Conservation (phyloP, 2,888 invertebrate genomes). For the Petrophora chlorosata region DNA sequence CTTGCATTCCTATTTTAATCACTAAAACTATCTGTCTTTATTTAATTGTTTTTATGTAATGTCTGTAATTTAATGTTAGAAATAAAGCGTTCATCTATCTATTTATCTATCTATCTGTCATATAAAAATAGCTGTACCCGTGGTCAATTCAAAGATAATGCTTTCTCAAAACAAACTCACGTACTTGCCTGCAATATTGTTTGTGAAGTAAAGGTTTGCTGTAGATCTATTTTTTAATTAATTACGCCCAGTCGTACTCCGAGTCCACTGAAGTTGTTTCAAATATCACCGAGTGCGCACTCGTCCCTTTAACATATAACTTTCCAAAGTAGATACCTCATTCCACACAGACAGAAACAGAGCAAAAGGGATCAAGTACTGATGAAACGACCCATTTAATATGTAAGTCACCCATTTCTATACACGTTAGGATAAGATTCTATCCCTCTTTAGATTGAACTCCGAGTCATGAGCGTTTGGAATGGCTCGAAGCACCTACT, state of each 20-base stretch:
- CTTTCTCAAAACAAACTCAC: too few relatives aligned
- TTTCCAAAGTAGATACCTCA: conserved; percentile 20
- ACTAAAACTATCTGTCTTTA: too few relatives aligned
- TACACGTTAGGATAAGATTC: conserved; percentile 34
- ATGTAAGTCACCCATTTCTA: conserved; percentile 34
- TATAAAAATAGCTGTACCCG: too few relatives aligned
- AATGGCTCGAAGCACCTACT: conserved; percentile 23
- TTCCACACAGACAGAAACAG: conserved; percentile 24
- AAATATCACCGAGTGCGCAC: conserved; percentile 17
- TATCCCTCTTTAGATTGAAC: conserved; percentile 32
- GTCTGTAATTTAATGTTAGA: too few relatives aligned
- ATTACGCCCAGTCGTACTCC: background rate
- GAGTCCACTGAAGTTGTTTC: background rate
- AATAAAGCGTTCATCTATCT: too few relatives aligned
- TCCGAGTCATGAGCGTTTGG: conserved; percentile 25
- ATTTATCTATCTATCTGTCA: too few relatives aligned
- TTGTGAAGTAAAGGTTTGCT: background rate
- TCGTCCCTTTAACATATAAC: conserved; percentile 28
- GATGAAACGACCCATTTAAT: conserved; percentile 35
- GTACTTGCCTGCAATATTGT: background rate
- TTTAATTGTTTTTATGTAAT: too few relatives aligned
- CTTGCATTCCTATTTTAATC: too few relatives aligned
- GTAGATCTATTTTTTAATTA: conserved; percentile 2
- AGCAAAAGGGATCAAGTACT: conserved; percentile 35
- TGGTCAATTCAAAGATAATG: too few relatives aligned